These are phyloP conservation scores for Astyanax mexicanus DNA, from an alignment of 2,797 vertebrate genomes.

Conservation along the genomic window DNA sequence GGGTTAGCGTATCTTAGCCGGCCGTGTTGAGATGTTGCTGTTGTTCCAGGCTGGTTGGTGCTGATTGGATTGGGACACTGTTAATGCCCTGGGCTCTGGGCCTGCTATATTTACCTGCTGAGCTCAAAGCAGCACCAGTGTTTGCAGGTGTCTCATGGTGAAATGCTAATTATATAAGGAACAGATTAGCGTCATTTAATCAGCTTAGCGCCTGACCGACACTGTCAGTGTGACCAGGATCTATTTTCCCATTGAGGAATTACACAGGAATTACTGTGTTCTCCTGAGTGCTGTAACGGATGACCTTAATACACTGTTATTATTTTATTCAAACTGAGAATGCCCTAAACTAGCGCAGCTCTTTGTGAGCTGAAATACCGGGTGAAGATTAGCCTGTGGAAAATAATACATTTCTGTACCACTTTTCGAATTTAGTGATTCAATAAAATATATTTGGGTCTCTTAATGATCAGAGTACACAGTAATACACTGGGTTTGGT, in stretches of 20 bases:
- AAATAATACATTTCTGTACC: too few species aligned
- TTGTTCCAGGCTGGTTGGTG: background rate
- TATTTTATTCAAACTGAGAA: too few species aligned
- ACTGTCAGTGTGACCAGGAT: slow-evolving; percentile 23
- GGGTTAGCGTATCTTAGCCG: background rate
- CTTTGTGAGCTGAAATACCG: too few species aligned
- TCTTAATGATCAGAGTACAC: too few species aligned
- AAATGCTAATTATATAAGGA: slow-evolving; percentile 46
- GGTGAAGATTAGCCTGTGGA: too few species aligned
- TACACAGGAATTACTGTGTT: background rate
- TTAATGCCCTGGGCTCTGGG: slow-evolving; percentile 16
- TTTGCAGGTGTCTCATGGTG: slow-evolving; percentile 13
- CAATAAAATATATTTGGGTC: too few species aligned
- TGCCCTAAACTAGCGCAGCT: too few species aligned
- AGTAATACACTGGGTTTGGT: too few species aligned
- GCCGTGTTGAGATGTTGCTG: too few species aligned
- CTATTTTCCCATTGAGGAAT: slow-evolving; percentile 13
- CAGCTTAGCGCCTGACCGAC: slow-evolving; percentile 21
- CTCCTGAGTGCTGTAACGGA: background rate
- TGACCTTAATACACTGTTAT: background rate
- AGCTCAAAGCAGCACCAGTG: slow-evolving; percentile 4
- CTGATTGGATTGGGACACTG: background rate
- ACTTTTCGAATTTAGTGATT: too few species aligned
- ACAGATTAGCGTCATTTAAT: slow-evolving; percentile 46
- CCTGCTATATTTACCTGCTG: slow-evolving; percentile 18